Conservation (phyloP, 2,113 vertebrate species). For the Anhinga rufa region DNA sequence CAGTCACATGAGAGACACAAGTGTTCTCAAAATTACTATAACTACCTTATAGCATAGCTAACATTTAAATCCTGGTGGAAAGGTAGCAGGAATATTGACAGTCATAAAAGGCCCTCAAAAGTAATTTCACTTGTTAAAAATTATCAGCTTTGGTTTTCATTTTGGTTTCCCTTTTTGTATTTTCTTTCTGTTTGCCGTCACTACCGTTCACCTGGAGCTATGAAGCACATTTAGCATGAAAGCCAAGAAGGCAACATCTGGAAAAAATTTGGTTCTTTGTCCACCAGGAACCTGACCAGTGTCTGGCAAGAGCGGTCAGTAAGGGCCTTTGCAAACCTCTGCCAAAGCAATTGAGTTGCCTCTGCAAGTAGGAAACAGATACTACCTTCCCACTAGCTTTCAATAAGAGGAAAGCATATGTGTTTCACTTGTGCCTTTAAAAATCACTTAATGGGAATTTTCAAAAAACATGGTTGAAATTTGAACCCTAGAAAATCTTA, state of each 20-base stretch:
- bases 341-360: background rate
- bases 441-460: background rate
- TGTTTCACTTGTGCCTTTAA: background rate
- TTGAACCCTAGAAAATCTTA: background rate
- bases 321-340: background rate
- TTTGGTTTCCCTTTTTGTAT: background rate
- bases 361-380: background rate
- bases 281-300: background rate
- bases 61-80: background rate
- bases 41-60: background rate
- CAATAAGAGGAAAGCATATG: background rate
- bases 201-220: background rate
- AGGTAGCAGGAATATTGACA: background rate
- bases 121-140: background rate
- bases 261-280: background rate
- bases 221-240: background rate
- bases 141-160: background rate
- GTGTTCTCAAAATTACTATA: background rate
- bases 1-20: background rate
- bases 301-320: background rate
- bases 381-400: background rate
- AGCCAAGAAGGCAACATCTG: background rate
- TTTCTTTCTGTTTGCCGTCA: background rate
- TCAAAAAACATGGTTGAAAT: background rate
- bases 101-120: background rate